A percentile compares a stretch with the other conserved stretches of the same genome.
Evolutionary conservation across 1,140 invertebrate genomes (phyloP).

Genomic region (Pogonognathellus flavescens): DNA sequence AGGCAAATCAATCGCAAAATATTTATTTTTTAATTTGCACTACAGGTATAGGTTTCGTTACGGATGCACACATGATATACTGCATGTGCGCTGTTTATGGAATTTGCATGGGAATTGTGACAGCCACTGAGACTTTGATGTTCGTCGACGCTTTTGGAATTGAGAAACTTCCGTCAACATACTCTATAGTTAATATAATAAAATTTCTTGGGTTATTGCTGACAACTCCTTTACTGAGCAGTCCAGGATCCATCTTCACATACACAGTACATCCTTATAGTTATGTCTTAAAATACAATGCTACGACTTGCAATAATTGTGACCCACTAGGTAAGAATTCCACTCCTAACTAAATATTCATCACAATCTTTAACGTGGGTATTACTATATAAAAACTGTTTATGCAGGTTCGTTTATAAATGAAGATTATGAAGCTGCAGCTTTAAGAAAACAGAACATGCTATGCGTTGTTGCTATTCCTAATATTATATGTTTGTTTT

Average conservation of each 20-base stretch:
- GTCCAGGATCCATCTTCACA: conserved; percentile 44
- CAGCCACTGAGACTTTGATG: conserved; percentile 55
- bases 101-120: conserved; percentile 39
- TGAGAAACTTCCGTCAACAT: conserved; percentile 39
- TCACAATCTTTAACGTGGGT: neutral
- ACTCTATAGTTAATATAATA: conserved; percentile 37
- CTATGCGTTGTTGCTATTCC: conserved; percentile 30
- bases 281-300: neutral
- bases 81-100: conserved; percentile 56
- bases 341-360: neutral
- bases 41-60: conserved; percentile 48
- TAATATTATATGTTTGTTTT: conserved; percentile 35
- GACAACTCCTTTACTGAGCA: neutral
- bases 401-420: neutral
- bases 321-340: conserved; percentile 57
- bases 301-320: neutral
- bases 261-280: conserved; percentile 46
- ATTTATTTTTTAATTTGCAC: neutral
- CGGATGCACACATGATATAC: conserved; percentile 54
- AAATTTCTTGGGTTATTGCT: conserved; percentile 21
- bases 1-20: too few relatives aligned
- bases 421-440: conserved; percentile 5
- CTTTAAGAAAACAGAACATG: conserved; percentile 24
- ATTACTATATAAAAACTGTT: neutral
- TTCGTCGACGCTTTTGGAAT: conserved; percentile 60